A percentile compares a stretch with the other conserved stretches of the same genome.
Evolutionary conservation across 2,113 vertebrate species (phyloP).

Genomic region (Scopus umbretta): DNA sequence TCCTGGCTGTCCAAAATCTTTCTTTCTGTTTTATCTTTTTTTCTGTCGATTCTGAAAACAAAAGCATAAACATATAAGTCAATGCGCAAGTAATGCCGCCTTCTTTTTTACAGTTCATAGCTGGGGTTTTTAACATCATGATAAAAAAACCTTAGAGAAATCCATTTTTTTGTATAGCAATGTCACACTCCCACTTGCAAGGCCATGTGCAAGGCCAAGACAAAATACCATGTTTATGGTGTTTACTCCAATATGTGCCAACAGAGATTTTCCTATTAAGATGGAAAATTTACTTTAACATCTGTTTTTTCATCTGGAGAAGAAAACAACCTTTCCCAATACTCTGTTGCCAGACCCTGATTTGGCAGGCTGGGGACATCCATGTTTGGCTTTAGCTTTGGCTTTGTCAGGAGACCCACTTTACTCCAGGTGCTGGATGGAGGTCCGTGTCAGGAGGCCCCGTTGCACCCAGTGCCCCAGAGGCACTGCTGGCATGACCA

Average conservation of each 20-base stretch:
- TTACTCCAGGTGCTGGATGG: background rate
- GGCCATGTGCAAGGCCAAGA: background rate
- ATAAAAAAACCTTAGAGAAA: background rate
- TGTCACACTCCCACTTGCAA: background rate
- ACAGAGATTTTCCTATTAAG: background rate
- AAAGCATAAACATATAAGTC: background rate
- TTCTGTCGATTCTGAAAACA: slow-evolving; percentile 88
- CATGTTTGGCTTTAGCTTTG: background rate
- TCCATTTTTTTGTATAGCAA: background rate
- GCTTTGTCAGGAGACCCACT: background rate
- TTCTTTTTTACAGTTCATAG: background rate
- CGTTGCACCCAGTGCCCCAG: fast-evolving
- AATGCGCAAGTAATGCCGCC: background rate
- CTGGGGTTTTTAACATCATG: background rate
- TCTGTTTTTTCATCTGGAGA: background rate
- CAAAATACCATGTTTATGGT: background rate
- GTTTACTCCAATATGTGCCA: background rate
- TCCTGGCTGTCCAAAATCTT: slow-evolving; percentile 98
- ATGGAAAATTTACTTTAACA: background rate
- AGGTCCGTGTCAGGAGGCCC: background rate
- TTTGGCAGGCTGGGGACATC: background rate
- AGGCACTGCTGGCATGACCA: background rate
- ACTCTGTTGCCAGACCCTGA: background rate
- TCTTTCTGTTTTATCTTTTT: slow-evolving; percentile 96
- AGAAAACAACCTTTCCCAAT: background rate